Evolutionary conservation across 2,797 vertebrate genomes (phyloP).

Genomic region (Vespertilio murinus): DNA sequence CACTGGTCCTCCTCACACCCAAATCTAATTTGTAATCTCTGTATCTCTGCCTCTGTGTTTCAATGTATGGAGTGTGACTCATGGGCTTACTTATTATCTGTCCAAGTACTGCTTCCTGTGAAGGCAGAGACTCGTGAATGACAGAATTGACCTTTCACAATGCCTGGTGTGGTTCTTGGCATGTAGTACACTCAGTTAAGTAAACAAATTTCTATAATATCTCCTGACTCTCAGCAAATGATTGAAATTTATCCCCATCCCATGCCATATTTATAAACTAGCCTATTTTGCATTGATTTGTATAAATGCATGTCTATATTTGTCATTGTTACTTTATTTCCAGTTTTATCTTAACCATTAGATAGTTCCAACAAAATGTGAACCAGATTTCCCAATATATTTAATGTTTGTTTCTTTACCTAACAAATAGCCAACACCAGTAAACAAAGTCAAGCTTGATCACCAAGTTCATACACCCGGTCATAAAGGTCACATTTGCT

Average conservation of each 20-base stretch:
- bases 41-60: background rate
- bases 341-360: background rate
- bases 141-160: background rate
- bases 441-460: background rate
- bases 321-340: background rate
- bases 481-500: background rate
- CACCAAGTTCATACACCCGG: background rate
- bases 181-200: no score
- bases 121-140: background rate
- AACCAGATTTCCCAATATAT: background rate
- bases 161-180: background rate
- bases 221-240: background rate
- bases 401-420: background rate
- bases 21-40: background rate
- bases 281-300: background rate
- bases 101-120: background rate
- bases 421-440: background rate
- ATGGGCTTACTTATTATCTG: background rate
- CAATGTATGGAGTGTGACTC: background rate
- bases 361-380: background rate
- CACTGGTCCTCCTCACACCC: background rate
- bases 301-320: background rate
- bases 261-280: background rate
- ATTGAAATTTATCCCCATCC: background rate
- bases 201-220: background rate